Conservation (phyloP, 1,140 invertebrate species). For the Leptinotarsa texana region DNA sequence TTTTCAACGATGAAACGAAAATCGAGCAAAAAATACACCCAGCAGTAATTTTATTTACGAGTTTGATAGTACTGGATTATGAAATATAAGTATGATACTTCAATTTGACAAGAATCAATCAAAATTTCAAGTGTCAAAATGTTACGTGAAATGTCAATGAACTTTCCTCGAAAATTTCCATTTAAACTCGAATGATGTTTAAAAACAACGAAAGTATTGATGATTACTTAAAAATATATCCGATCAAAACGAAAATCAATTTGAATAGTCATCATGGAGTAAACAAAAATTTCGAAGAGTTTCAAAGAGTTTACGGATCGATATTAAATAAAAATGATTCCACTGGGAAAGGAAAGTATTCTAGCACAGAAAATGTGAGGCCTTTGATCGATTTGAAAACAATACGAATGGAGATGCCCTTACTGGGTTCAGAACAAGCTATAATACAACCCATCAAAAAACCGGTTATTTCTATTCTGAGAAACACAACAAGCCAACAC, state of each 20-base stretch:
- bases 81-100: no score
- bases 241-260: constrained; percentile 8
- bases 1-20: no score
- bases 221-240: constrained; percentile 8
- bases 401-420: constrained; percentile 18
- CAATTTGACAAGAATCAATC: not conserved
- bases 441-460: constrained; percentile 9
- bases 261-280: not conserved
- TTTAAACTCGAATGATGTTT: not conserved
- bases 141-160: not conserved
- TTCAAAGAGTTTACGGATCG: constrained; percentile 15
- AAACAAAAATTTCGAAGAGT: constrained; percentile 20
- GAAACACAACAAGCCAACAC: not conserved
- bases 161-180: not conserved
- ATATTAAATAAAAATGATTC: constrained; percentile 5
- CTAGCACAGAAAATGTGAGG: not conserved
- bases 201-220: not conserved
- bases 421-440: constrained; percentile 15
- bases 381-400: constrained; percentile 18
- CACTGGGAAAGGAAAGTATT: not conserved
- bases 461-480: not conserved
- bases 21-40: no score
- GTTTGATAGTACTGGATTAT: no score
- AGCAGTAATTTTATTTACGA: no score
- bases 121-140: constrained; percentile 23